Evolutionary conservation across 2,888 invertebrate genomes (phyloP), one percentile per base, ranked within the genome.

Genomic region (Stratiomys singularior): DNA sequence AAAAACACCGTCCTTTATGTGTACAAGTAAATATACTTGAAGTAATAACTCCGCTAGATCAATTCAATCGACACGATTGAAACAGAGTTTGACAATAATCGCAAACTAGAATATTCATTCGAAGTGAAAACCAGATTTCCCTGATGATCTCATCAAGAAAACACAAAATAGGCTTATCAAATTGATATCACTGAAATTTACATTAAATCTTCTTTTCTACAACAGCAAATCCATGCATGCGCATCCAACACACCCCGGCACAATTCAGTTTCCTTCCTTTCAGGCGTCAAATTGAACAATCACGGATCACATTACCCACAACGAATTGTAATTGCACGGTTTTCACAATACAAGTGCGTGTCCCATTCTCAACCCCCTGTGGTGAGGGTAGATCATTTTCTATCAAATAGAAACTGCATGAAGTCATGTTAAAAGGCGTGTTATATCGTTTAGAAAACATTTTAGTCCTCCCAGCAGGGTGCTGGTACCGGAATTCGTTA

Each of bases 341-440:
- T 58, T 18, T 69, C 60, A 64, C 25, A 69, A 37, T 25, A 46
- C 44, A 23, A 60, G 47, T 47, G 60, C 60, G 37, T 58, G 58
- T 74, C 74, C 58, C 44, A 25, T 74, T 77, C 77, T 46, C 74
- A 67, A 74, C 60, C 69, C 76, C 79, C 79, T 69, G 67, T 46
- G 37, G 79, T 27, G 66, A 58, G 74, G 15, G 74, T 44, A 13
- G 76, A 78, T 78, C 78, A 69, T 58, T 63, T 60, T 69, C 76
- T 71, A 76, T 78, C 71, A 71, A 52, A 25, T 27, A 47, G 71
- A 44, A 69, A n/a, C 78, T 67, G 76, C 71, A 76, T 71, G 78
- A 76, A 18, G 77, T 67, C 72, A 66, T 77, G 77, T 77, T 77
- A 77, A 79, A 79, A 79, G 79, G 79, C 79, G 77, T 79, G 77